Conservation (phyloP, 2,888 invertebrate species). For the Eurytoma californica region DNA sequence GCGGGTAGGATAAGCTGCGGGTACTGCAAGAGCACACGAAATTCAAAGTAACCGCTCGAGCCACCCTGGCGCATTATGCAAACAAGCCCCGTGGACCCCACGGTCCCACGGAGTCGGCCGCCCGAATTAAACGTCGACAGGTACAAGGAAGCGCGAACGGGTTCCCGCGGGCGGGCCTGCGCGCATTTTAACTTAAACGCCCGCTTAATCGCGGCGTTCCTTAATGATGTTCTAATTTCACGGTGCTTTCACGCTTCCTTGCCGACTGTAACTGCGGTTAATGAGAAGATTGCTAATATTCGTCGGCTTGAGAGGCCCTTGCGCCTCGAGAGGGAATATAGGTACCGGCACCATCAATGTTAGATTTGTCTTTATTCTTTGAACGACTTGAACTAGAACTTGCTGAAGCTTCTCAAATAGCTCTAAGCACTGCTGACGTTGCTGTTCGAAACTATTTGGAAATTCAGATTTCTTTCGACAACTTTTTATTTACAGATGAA, state of each 20-base stretch:
- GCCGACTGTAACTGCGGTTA: constrained; percentile 20
- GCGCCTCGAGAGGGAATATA: constrained; percentile 28
- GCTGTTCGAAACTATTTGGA: constrained; percentile 10
- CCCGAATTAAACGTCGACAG: not conserved
- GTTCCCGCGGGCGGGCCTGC: not conserved
- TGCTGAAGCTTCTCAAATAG: constrained; percentile 1
- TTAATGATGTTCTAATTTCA: constrained; percentile 32
- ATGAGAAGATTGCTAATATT: not conserved
- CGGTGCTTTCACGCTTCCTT: no score
- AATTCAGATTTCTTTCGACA: constrained; percentile 25
- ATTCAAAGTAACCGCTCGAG: not conserved
- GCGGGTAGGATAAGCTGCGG: constrained; percentile 89
- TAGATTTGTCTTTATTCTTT: constrained; percentile 1
- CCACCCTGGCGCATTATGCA: not conserved
- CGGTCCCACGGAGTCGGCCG: not conserved
- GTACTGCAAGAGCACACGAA: constrained; percentile 74
- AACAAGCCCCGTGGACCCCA: not conserved
- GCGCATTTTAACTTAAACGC: not conserved
- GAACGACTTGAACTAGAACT: not conserved
- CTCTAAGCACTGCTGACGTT: constrained; percentile 26
- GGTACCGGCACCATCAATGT: constrained; percentile 46
- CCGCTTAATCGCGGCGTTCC: not conserved
- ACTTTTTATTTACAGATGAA: not conserved
- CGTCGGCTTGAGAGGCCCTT: constrained; percentile 2
- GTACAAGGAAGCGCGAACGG: constrained; percentile 1